A percentile compares a stretch with the other conserved stretches of the same genome.
These are phyloP conservation scores for Paramuricea clavata DNA, from an alignment of 92 coral and sea anemone species.

Conservation along the genomic window DNA sequence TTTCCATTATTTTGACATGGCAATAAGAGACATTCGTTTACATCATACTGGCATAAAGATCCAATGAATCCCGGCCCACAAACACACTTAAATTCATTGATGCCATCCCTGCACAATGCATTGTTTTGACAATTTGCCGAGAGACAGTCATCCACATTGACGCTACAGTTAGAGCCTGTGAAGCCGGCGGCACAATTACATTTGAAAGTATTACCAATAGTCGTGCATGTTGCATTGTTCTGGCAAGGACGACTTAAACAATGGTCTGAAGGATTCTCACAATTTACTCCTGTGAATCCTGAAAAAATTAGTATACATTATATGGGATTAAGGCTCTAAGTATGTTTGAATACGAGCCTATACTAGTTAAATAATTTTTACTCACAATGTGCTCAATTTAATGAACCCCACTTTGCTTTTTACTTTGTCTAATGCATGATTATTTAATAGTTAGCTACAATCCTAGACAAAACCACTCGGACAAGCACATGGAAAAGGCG, in stretches of 20 bases:
- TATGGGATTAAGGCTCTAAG: too few relatives aligned
- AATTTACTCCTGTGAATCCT: constrained; percentile 30
- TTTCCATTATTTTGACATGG: constrained; percentile 26
- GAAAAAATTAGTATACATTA: not conserved
- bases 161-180: constrained; percentile 79
- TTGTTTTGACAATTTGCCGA: constrained; percentile 71
- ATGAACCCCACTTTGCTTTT: too few relatives aligned
- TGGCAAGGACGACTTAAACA: constrained; percentile 56
- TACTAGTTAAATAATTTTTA: too few relatives aligned
- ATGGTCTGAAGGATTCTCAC: constrained; percentile 45
- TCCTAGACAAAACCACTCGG: too few relatives aligned
- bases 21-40: constrained; percentile 64
- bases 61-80: constrained; percentile 79
- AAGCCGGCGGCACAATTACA: constrained; percentile 79
- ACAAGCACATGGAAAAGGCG: too few relatives aligned
- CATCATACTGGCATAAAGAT: constrained; percentile 69
- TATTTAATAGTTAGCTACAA: too few relatives aligned
- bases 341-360: too few relatives aligned
- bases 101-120: constrained; percentile 76
- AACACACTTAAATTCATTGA: constrained; percentile 68
- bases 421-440: too few relatives aligned
- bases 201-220: constrained; percentile 44
- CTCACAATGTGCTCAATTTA: too few relatives aligned
- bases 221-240: constrained; percentile 36
- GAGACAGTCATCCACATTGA: constrained; percentile 82